Evolutionary conservation across 2,113 vertebrate genomes (phyloP), one percentile per base, ranked within the genome.

Genomic region (Tetrao urogallus): DNA sequence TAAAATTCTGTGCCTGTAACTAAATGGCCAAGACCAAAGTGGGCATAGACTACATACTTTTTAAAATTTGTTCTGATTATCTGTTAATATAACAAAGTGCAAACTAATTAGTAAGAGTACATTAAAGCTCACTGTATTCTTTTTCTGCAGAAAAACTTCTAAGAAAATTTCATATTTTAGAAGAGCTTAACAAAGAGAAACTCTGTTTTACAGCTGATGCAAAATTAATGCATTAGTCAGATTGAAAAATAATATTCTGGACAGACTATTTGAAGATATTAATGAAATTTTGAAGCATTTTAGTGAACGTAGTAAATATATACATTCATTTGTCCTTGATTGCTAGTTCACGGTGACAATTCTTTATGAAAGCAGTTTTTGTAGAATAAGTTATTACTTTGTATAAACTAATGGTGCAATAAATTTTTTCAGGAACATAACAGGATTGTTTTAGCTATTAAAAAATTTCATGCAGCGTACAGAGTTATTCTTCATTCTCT

Each of bases 1-100:
- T 88, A 69, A 60, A 86, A 89, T 84, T 88, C 34, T 71, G 65
- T 69, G 91, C 87, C 97, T 97, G 97, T 95, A 97, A 94, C 73
- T 38, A 94, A 96, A 94, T 97, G 96, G 63, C 52, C 27, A 92
- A 90, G 56, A 91, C 64, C 96, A 58, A 43, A 67, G 58, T 85
- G 36, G 60, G 40, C 78, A 90, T 90, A 91, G 84, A 64, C n/a
- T 57, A 2, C 30, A 14, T n/a, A 93, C 58, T 65, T 88, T 80
- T 91, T 42, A 13, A 14, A 86, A 54, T 96, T 97, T 97, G 56
- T 94, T 91, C 70, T 91, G 36, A 78, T 86, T 94, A 78, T 87
- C 45, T 92, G 61, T 94, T 95, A 97, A 95, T 93, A 94, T 27
- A 66, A 52, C 65, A 88, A 96, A 96, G 61, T 85, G 70, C 66